Conservation (phyloP, 2,113 vertebrate species). For the Xenopus tropicalis region UCB_Xtro_10.0 CM004451.2:57443001-57443500, state of each 20-base stretch:
- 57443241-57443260: too few species aligned
- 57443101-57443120: background rate
- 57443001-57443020: background rate
- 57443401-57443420: slow-evolving; percentile 4
- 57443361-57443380: background rate
- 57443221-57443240: too few species aligned
- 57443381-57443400: background rate
- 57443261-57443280: too few species aligned
- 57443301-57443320: background rate
- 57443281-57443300: too few species aligned
- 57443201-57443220: too few species aligned
- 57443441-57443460: background rate
- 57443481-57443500: background rate
- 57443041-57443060: background rate
- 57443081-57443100: background rate
- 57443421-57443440: background rate
- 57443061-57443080: background rate
- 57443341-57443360: background rate
- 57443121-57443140: background rate
- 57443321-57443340: background rate
- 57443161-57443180: background rate
- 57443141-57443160: background rate
- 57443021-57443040: background rate
- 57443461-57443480: background rate
- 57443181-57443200: too few species aligned